Percentiles rank a stretch among this genome's conserved stretches.
phyloP scores from a whole-genome alignment of 1,140 invertebrate species.

The Gryon sp. region DNA sequence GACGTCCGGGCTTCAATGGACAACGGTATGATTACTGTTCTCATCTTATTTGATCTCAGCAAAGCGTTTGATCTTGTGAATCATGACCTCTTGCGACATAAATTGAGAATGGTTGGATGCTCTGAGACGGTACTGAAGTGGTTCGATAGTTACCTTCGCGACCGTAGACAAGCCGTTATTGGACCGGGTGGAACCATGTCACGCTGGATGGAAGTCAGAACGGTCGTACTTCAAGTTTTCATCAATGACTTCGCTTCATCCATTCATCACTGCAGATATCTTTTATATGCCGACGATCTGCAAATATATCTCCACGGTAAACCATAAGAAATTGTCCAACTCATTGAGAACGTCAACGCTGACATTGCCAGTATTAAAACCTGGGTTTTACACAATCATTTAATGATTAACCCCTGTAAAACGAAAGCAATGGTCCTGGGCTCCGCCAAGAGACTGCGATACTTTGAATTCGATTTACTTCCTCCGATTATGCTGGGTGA shows the following conservation, averaged over 20 bases:
- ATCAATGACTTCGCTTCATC: not conserved
- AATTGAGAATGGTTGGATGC: not conserved
- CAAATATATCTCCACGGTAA: not conserved
- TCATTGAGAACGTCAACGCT: no score
- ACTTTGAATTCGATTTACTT: no score
- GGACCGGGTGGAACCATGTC: not conserved
- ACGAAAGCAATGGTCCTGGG: not conserved
- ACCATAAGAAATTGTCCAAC: not conserved
- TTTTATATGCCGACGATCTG: not conserved
- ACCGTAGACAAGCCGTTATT: not conserved
- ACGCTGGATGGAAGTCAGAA: not conserved
- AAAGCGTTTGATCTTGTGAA: constrained; percentile 10
- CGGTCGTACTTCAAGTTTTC: not conserved
- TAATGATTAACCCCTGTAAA: not conserved
- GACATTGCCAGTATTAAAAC: not conserved
- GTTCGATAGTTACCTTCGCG: not conserved
- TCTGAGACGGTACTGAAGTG: not conserved
- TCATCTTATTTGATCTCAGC: constrained; percentile 8
- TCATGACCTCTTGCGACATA: not conserved
- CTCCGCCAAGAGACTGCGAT: not conserved
- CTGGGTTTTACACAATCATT: not conserved
- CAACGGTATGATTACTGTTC: not conserved
- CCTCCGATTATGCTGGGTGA: no score
- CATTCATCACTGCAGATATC: not conserved
- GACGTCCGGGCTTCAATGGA: not conserved